Conservation (phyloP, 2,888 invertebrate species). For the Kryphioiulus occultus region DNA sequence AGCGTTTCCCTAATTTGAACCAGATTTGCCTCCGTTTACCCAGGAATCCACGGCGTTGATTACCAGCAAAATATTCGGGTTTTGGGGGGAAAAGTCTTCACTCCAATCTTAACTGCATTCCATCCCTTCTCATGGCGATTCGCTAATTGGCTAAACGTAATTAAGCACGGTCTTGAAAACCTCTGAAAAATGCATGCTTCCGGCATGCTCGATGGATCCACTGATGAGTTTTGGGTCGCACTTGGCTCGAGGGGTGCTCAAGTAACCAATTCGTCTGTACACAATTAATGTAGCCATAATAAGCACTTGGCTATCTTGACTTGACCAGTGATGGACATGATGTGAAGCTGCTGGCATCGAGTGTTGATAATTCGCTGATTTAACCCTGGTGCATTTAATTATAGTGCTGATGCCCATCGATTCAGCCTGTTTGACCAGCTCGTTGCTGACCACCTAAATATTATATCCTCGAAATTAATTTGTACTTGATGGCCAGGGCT, state of each 20-base stretch:
- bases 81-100: neutral
- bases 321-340: neutral
- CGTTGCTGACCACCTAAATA: neutral
- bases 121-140: slow-evolving; percentile 1
- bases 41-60: neutral
- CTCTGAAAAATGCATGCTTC: neutral
- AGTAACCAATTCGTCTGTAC: neutral
- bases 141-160: slow-evolving; percentile 14
- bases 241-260: neutral
- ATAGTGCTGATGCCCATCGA: neutral
- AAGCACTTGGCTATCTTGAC: neutral
- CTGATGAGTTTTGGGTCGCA: neutral
- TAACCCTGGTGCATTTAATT: neutral
- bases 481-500: neutral
- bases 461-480: neutral
- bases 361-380: neutral
- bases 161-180: neutral
- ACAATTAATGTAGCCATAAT: neutral
- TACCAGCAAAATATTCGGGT: neutral
- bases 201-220: neutral
- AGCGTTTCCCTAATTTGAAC: neutral
- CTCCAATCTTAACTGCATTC: slow-evolving; percentile 1
- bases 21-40: neutral
- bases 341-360: neutral
- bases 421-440: neutral